Evolutionary conservation across 2,113 vertebrate genomes (phyloP).

Genomic region (Willisornis vidua): DNA sequence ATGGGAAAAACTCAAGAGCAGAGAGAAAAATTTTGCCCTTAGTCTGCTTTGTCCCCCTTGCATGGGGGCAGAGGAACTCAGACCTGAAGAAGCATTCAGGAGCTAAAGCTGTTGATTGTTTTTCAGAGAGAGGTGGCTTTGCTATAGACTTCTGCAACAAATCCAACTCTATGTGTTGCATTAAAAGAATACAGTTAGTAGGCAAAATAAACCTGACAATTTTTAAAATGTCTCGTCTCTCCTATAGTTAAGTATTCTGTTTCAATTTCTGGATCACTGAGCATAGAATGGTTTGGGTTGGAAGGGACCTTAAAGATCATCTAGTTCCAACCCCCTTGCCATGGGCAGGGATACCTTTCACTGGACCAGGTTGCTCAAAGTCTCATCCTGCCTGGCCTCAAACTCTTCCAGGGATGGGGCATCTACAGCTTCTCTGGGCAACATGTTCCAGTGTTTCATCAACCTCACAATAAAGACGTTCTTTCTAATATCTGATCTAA

Average conservation of each 20-base stretch:
- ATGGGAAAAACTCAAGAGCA: not conserved
- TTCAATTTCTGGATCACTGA: not conserved
- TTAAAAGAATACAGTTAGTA: not conserved
- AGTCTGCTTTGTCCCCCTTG: not conserved
- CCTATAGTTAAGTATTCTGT: not conserved
- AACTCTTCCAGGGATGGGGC: not conserved
- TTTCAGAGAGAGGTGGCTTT: not conserved
- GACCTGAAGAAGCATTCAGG: not conserved
- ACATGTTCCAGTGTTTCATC: not conserved
- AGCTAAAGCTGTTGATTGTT: not conserved
- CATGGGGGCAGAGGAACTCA: not conserved
- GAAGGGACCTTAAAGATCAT: not conserved
- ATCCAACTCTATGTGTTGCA: not conserved
- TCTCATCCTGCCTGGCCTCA: not conserved
- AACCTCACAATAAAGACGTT: not conserved
- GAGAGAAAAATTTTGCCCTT: not conserved
- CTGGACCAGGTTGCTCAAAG: not conserved
- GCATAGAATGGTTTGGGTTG: not conserved
- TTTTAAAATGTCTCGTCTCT: not conserved
- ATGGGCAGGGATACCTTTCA: not conserved
- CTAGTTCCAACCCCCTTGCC: not conserved
- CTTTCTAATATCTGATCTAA: not conserved
- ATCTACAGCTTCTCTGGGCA: not conserved
- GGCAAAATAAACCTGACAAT: not conserved
- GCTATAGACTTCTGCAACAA: not conserved